Evolutionary conservation across 2,113 vertebrate genomes (phyloP), one percentile per base, ranked within the genome.

Genomic region (Oncorhynchus clarkii): DNA sequence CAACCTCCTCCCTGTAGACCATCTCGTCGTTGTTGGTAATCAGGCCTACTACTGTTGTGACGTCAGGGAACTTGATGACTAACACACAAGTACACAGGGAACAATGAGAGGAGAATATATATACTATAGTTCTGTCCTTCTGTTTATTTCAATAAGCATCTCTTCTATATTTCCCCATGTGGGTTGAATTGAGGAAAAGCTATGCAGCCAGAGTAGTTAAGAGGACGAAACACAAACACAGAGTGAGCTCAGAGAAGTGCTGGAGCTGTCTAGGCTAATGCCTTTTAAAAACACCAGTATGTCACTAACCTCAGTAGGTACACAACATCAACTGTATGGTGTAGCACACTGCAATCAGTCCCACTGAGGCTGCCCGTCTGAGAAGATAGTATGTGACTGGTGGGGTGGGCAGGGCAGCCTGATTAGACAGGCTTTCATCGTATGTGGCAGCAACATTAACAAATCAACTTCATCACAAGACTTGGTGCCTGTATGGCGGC

Each of bases 401-500:
- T 64, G 49, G 51, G 51, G 51, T 54, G 51, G 51, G 51, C 51
- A 45, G 39, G 39, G 39, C 9, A 9, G 39, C 39, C 39, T 76
- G 73, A 74, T 83, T 78, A 73, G 73, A 14, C 60, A 60, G 67
- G n/a, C 60, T 82, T 67, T 82, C 73, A 76, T 83, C 31, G 67
- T 71, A 73, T 67, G 68, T 80, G 78, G 60, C 80, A 80, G 82
- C 16, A 74, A 72, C 78, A 84, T 84, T 79, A 82, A 82, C 84
- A 78, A 80, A 82, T 84, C 60, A 67, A 74, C 78, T 84, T 84
- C 80, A 82, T 84, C 77, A 80, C 71, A 71, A 34, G 59, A 71
- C 69, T 77, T 54, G 65, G 74, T 77, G 49, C 59, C 67, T 67
- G 77, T 75, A 84, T 62, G 45, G 34, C 72, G 31, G 60, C 65